phyloP scores from a whole-genome alignment of 2,797 vertebrate genomes.

The Poecilia gillii region DNA sequence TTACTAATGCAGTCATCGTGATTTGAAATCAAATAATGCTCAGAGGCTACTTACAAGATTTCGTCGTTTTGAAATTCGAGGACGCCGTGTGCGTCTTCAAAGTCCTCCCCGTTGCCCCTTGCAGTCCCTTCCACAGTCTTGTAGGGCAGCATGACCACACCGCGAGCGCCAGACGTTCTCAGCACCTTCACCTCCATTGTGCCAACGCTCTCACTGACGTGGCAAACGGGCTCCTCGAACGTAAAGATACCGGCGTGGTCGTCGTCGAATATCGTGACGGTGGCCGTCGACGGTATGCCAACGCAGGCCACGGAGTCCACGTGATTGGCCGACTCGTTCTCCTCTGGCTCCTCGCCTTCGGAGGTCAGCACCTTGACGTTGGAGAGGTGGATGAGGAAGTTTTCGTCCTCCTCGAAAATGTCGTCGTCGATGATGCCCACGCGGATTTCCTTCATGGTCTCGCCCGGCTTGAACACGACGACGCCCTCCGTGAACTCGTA shows the following conservation, averaged over 20 bases:
- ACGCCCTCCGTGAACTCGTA: slow-evolving; percentile 98
- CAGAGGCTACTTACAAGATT: slow-evolving; percentile 92
- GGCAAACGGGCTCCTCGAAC: slow-evolving; percentile 92
- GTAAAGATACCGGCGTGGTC: slow-evolving; percentile 99
- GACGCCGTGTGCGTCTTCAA: slow-evolving; percentile 92
- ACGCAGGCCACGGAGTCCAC: slow-evolving; percentile 87
- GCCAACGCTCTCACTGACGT: slow-evolving; percentile 96
- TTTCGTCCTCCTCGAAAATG: slow-evolving; percentile 99
- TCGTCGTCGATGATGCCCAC: slow-evolving; percentile 98
- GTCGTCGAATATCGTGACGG: slow-evolving; percentile 97
- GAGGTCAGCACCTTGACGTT: slow-evolving; percentile 85
- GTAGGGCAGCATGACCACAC: slow-evolving; percentile 94
- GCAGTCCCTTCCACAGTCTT: slow-evolving; percentile 96
- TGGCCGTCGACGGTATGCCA: slow-evolving; percentile 88
- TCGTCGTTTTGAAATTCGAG: slow-evolving; percentile 99
- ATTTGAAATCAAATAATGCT: slow-evolving; percentile 2
- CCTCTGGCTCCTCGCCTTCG: slow-evolving; percentile 81
- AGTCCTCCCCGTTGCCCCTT: slow-evolving; percentile 94
- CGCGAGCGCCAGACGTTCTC: slow-evolving; percentile 95
- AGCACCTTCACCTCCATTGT: slow-evolving; percentile 98
- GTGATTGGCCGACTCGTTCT: slow-evolving; percentile 85
- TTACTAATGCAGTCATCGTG: background rate
- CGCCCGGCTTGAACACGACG: slow-evolving; percentile 93
- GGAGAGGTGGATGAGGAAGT: slow-evolving; percentile 96
- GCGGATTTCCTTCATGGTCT: slow-evolving; percentile 93